Base-by-base conservation (phyloP, 2,888 invertebrate species). In the Eugnorisma glareosa region DNA sequence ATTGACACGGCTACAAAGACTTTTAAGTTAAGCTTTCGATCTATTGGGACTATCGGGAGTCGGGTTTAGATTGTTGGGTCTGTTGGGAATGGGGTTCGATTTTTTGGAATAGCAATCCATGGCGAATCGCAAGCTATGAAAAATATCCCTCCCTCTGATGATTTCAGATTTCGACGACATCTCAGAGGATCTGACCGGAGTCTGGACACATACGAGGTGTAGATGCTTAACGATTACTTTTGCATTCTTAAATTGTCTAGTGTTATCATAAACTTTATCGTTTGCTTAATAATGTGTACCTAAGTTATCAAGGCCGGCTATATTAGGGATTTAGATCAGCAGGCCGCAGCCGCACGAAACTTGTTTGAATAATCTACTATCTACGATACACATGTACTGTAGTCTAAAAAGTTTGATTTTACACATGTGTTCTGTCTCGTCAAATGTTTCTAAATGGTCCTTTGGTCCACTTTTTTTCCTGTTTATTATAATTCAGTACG, bases 241-340 rank as follows among this genome's bases (percentile, higher is more conserved):
- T 59, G 1, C 31, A 37, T 28, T 68, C 21, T 51, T 18, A 10
- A 37, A 24, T 48, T 7, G 4, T 73, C 18, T 51, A 28, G 15
- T 72, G 11, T 72, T 37, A 24, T n/a, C 8, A 18, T 70, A 31
- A 70, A 71, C 24, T 31, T 37, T 24, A 69, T 11, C n/a, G 31
- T 5, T 77, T 45, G 57, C 35, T n/a, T 43, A 66, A n/a, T 77
- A 69, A 61, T 24, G 69, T 67, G n/a, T 70, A 69, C 24, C 24
- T 35, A 18, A 15, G 2, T 66, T 75, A 84, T 72, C 74, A 84
- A 84, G 85, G 81, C 24, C 21, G 6, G 18, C 35, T 75, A 81
- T 75, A 84, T 71, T 45, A 67, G 57, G 13, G n/a, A 28, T 84
- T 54, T 61, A 40, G 74, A 84, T 67, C 66, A 84, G 61, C 57